Percentiles rank a stretch among this genome's conserved stretches.
Evolutionary conservation across 2,888 invertebrate genomes (phyloP).

Genomic region (Meiosimyza platycephala): DNA sequence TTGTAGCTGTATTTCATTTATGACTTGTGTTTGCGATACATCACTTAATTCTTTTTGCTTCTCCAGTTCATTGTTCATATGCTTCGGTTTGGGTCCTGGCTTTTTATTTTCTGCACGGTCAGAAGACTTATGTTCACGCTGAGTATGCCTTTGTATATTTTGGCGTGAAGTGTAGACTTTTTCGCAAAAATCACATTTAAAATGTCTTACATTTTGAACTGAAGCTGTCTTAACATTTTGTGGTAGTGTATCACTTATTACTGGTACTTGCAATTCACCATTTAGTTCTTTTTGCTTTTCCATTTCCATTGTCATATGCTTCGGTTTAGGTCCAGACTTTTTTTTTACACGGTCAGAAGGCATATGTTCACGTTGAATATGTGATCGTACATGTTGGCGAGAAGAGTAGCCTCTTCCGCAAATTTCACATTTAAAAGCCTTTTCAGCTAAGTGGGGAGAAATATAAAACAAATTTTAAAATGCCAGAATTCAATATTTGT

Average conservation of each 20-base stretch:
- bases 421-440: conserved; percentile 58
- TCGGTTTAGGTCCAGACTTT: conserved; percentile 47
- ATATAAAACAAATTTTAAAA: too few relatives aligned
- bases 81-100: too few relatives aligned
- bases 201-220: conserved; percentile 38
- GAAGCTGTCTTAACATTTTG: conserved; percentile 41
- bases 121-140: too few relatives aligned
- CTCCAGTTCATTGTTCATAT: too few relatives aligned
- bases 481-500: too few relatives aligned
- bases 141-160: conserved; percentile 5
- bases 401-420: conserved; percentile 62
- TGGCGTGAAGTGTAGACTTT: neutral
- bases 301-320: conserved; percentile 51
- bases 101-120: too few relatives aligned
- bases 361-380: conserved; percentile 60
- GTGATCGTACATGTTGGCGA: conserved; percentile 58
- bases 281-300: conserved; percentile 54
- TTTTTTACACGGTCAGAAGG: conserved; percentile 39
- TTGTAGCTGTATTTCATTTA: conserved; percentile 40
- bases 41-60: too few relatives aligned
- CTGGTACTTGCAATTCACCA: conserved; percentile 44
- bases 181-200: too few relatives aligned
- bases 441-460: conserved; percentile 51
- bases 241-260: neutral
- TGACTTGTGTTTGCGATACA: conserved; percentile 30